Base-by-base conservation (phyloP, 2,888 invertebrate species). In the Perizoma flavofasciatum region DNA sequence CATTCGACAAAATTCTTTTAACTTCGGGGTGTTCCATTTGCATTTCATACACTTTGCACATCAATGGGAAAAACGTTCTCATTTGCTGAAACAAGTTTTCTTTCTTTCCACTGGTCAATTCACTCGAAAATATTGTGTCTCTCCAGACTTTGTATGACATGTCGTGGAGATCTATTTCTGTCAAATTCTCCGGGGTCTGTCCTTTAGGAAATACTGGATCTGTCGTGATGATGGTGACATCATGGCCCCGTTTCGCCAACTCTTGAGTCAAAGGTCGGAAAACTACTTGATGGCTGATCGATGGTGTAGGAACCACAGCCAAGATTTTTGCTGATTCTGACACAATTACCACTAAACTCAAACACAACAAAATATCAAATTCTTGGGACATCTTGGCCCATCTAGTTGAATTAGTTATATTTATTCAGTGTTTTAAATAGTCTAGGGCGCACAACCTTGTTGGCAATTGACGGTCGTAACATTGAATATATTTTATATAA, bases 241-340 rank as follows among this genome's bases (percentile, higher is more conserved):
- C 78, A 55, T 92, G 92, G 0, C 91, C 92, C 1, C 83, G 74
- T 50, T 68, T 77, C 0, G 77, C 73, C 6, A 93, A 67, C 35
- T 85, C 86, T n/a, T 79, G 71, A 0, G 80, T 77, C 2, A 92
- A 53, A 0, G 79, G 76, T 49, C 81, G 74, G 49, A 79, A 88
- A 1, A 81, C 78, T 0, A 85, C 65, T 68, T 90, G 89, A 54
- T 91, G 91, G 44, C 89, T 91, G 32, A 86, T 76, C 0, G 87
- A 83, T 0, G 89, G 79, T 0, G 77, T 1, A 4, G 89, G 77
- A 32, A 83, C 72, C 0, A 83, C 64, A 0, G 69, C 81, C n/a
- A 91, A 65, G 52, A 91, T 90, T 57, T 74, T 79, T 0, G 81
- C 82, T 1, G 73, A 67, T 35, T 75, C 34, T 37, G 41, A n/a